Conservation (phyloP, 2,113 vertebrate genomes). For the Oreochromis tanganicae region DNA sequence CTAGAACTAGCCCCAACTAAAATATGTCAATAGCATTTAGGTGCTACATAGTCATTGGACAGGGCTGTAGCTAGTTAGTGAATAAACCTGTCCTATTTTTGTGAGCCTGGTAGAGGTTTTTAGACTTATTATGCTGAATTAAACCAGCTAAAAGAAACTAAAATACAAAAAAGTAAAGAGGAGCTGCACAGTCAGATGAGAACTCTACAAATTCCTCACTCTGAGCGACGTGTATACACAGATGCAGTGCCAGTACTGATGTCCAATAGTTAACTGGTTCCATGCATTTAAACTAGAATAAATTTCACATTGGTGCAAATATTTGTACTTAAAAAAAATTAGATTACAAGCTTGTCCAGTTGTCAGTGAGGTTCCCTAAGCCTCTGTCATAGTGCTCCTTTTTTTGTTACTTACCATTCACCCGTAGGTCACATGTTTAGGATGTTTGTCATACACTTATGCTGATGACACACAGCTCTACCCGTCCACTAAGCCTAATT, state of each 20-base stretch:
- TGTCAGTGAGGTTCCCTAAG: neutral
- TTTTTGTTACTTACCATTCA: neutral
- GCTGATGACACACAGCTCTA: neutral
- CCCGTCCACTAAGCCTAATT: neutral
- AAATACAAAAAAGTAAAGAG: neutral
- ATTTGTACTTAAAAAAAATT: neutral
- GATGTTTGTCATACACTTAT: neutral
- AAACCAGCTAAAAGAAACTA: neutral
- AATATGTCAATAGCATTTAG: neutral
- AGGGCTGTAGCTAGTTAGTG: neutral
- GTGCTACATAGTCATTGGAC: neutral
- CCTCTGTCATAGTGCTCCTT: neutral
- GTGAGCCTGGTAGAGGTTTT: neutral
- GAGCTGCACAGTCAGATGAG: neutral
- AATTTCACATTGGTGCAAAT: neutral
- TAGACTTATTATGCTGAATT: neutral
- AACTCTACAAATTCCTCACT: neutral
- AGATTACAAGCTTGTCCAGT: neutral
- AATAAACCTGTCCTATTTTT: neutral
- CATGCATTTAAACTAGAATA: neutral
- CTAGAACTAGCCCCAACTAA: neutral
- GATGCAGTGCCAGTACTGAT: neutral
- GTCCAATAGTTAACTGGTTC: neutral
- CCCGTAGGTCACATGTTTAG: neutral
- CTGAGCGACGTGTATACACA: neutral